Base-by-base conservation (phyloP, 2,113 vertebrate genomes). In the Uria lomvia region DNA sequence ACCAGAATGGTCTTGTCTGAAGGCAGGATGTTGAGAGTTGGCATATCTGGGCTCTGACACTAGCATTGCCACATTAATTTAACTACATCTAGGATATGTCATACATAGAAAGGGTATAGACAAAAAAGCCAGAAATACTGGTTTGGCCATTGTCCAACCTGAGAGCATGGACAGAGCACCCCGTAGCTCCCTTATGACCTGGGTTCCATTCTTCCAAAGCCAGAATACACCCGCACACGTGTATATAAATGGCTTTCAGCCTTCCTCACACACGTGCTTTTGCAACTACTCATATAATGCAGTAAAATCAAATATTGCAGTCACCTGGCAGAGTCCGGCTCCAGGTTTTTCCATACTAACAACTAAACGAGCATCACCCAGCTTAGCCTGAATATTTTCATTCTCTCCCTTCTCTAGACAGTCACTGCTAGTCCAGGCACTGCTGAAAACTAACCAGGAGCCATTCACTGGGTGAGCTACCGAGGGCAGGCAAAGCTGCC, bases 381-480 rank as follows among this genome's bases (percentile, higher is more conserved):
- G 60, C 5, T 24, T 20, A 40, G 40, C 4, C 45, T 66, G 50
- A 26, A 19, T 24, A 7, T 27, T 62, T 72, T 15, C 32, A 8
- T 34, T 45, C 40, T 74, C 11, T 73, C 15, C 42, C n/a, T 63
- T 68, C 66, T 40, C 49, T 27, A 8, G 66, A 22, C 21, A n/a
- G 38, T 7, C 29, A 23, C 15, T 21, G 21, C 22, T 38, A 15
- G 18, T 27, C 27, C 4, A 21, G 63, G 27, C 34, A 36, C 20
- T 76, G 73, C 68, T 63, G 68, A 45, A 40, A n/a, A 11, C 42
- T 43, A 50, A 42, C 34, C 19, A 36, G 85, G 50, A 74, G 50
- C 66, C 5, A 2, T 38, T 45, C 21, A 7, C 18, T 0, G 0
- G 12, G 18, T 34, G 55, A 81, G 49, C 29, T 52, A 22, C 45